A percentile compares a stretch with the other conserved stretches of the same genome.
These are phyloP conservation scores for Merluccius polli DNA, from an alignment of 2,797 vertebrate genomes.

Conservation along the genomic window DNA sequence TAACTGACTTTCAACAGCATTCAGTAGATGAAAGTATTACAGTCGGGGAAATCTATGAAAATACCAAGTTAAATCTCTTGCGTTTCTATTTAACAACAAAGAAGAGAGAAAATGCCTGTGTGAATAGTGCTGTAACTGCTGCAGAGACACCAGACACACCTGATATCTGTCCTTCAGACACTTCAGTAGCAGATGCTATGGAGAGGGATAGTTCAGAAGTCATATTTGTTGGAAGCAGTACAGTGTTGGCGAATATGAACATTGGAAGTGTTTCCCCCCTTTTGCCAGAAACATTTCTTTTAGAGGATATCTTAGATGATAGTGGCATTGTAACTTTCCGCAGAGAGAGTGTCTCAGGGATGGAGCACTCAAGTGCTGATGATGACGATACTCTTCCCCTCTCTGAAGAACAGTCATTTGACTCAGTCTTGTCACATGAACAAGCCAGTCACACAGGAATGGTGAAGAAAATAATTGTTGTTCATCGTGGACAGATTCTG, in stretches of 20 bases:
- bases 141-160: neutral
- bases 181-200: neutral
- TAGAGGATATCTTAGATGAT: constrained; percentile 7
- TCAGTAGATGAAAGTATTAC: neutral
- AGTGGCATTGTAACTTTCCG: constrained; percentile 12
- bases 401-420: neutral
- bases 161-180: constrained; percentile 3
- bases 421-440: neutral
- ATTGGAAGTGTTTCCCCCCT: constrained; percentile 1
- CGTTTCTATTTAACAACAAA: neutral
- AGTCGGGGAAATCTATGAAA: neutral
- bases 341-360: constrained; percentile 3
- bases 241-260: constrained; percentile 5
- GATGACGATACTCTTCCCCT: constrained; percentile 20
- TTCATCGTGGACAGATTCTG: constrained; percentile 14
- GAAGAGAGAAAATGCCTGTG: neutral
- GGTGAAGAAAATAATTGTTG: constrained; percentile 17
- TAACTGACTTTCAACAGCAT: neutral
- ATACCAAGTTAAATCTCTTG: neutral
- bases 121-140: no score
- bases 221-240: constrained; percentile 1
- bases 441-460: neutral
- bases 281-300: neutral
- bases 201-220: neutral
- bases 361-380: constrained; percentile 13